phyloP scores from a whole-genome alignment of 2,113 vertebrate species.

The Pollimyrus isidori region DNA sequence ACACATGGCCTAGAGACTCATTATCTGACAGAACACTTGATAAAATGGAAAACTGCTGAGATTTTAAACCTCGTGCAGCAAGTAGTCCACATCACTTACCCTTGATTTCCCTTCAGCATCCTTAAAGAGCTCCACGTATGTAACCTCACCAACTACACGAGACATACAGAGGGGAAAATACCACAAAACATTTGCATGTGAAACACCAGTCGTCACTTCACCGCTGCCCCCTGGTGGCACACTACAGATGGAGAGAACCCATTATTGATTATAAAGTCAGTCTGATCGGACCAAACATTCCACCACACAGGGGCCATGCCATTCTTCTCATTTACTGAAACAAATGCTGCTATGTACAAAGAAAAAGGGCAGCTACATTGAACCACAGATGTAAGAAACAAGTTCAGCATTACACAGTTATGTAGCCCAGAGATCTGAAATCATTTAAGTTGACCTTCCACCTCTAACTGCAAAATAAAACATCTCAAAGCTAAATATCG shows the following conservation, averaged over 20 bases:
- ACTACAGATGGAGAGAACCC: constrained; percentile 88
- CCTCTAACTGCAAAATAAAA: constrained; percentile 45
- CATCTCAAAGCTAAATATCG: constrained; percentile 70
- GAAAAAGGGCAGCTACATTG: constrained; percentile 79
- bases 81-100: constrained; percentile 98
- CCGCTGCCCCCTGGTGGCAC: constrained; percentile 85
- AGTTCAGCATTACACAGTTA: constrained; percentile 83
- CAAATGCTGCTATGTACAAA: constrained; percentile 85
- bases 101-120: constrained; percentile 99
- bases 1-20: constrained; percentile 85
- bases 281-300: constrained; percentile 84
- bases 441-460: constrained; percentile 82
- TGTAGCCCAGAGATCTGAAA: constrained; percentile 69
- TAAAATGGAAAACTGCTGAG: constrained; percentile 89
- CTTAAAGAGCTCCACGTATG: constrained; percentile 99
- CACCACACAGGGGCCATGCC: constrained; percentile 82
- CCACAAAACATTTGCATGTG: constrained; percentile 98
- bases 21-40: constrained; percentile 78
- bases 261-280: constrained; percentile 78
- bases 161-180: constrained; percentile 99
- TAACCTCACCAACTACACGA: constrained; percentile 99
- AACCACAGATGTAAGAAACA: constrained; percentile 44
- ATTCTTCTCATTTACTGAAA: constrained; percentile 84
- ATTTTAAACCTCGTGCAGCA: constrained; percentile 95
- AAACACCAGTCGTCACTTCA: constrained; percentile 91